These are phyloP conservation scores for Phenganax marumi DNA, from an alignment of 92 coral and sea anemone genomes.

Conservation along the genomic window DNA sequence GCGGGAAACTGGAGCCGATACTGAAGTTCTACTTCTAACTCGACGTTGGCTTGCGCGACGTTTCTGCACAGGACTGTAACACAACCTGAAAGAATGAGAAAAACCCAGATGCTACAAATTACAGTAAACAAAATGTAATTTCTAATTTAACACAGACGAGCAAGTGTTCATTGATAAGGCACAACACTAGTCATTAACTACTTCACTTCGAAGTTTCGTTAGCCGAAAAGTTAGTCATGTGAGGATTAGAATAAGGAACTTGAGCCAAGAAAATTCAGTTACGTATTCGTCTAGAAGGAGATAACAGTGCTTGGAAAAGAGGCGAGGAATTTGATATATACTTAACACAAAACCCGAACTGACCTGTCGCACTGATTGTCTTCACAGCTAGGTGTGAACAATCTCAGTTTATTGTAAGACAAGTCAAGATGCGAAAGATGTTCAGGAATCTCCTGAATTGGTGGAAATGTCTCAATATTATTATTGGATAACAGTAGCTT, in stretches of 20 bases:
- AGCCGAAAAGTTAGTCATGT: too few relatives aligned
- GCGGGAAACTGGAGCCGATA: slow-evolving; percentile 49
- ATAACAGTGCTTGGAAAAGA: too few relatives aligned
- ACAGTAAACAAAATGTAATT: not conserved
- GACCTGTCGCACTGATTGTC: slow-evolving; percentile 41
- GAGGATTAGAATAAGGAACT: too few relatives aligned
- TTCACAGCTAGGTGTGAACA: slow-evolving; percentile 59
- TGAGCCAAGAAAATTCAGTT: too few relatives aligned
- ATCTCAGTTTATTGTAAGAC: slow-evolving; percentile 67
- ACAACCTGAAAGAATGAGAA: slow-evolving; percentile 32
- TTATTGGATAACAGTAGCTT: slow-evolving; percentile 82
- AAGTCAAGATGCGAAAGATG: slow-evolving; percentile 82
- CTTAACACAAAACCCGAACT: not conserved
- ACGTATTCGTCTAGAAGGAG: too few relatives aligned
- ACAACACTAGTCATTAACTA: too few relatives aligned
- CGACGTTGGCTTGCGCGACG: slow-evolving; percentile 60
- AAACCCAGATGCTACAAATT: not conserved
- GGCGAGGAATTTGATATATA: not conserved
- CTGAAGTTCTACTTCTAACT: slow-evolving; percentile 59
- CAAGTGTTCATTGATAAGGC: too few relatives aligned
- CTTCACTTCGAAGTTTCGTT: too few relatives aligned
- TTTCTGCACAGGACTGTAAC: slow-evolving; percentile 73
- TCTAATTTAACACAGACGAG: too few relatives aligned
- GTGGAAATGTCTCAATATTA: slow-evolving; percentile 62
- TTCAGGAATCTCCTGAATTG: slow-evolving; percentile 81